A percentile compares a stretch with the other conserved stretches of the same genome.
phyloP scores from a whole-genome alignment of 2,797 vertebrate genomes.

The Macropus fuliginosus region DNA sequence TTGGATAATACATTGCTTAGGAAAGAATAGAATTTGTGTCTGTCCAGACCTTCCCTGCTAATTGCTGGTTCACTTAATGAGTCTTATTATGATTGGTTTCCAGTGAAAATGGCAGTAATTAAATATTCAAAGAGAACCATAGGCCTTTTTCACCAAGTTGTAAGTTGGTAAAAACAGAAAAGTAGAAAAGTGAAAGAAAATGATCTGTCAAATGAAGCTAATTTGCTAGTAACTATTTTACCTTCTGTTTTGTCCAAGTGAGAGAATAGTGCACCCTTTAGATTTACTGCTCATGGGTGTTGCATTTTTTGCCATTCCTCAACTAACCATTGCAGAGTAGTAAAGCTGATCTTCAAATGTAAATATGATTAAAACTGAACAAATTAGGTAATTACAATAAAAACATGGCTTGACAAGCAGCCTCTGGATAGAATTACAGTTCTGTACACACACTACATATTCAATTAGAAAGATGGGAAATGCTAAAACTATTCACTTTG shows the following conservation, averaged over 20 bases:
- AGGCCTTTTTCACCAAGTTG: neutral
- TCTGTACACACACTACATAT: slow-evolving; percentile 82
- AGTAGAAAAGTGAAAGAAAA: neutral
- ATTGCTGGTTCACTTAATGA: neutral
- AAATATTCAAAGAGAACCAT: neutral
- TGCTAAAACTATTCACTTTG: slow-evolving; percentile 77
- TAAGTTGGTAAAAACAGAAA: slow-evolving; percentile 14
- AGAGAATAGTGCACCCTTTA: slow-evolving; percentile 14
- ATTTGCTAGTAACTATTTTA: neutral
- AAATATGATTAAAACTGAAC: slow-evolving; percentile 88
- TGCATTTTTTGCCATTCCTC: slow-evolving; percentile 69
- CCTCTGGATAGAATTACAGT: slow-evolving; percentile 87
- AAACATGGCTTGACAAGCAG: slow-evolving; percentile 88
- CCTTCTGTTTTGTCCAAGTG: slow-evolving; percentile 43
- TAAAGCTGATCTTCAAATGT: slow-evolving; percentile 88
- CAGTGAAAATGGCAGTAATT: neutral
- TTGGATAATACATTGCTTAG: slow-evolving; percentile 6
- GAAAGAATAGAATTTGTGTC: neutral
- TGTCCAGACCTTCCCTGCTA: neutral
- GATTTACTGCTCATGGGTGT: slow-evolving; percentile 70
- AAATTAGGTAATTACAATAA: slow-evolving; percentile 89
- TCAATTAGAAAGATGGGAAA: slow-evolving; percentile 81
- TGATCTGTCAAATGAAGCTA: neutral
- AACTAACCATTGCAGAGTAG: slow-evolving; percentile 79
- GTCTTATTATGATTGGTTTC: neutral